These are phyloP conservation scores for Syngnathoides biaculeatus DNA, from an alignment of 2,113 vertebrate species.

Conservation along the genomic window DNA sequence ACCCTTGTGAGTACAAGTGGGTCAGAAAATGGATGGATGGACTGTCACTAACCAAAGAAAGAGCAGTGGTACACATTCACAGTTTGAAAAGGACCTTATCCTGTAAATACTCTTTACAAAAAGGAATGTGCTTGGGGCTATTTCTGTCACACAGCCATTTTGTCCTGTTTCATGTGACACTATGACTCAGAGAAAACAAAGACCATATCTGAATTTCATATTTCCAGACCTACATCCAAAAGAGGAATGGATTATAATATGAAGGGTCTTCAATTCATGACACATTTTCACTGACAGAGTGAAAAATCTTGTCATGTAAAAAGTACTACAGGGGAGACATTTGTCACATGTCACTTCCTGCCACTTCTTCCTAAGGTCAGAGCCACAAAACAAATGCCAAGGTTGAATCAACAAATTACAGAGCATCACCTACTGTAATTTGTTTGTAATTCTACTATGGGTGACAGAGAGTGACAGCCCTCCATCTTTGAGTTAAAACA, in stretches of 20 bases:
- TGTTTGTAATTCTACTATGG: background rate
- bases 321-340: background rate
- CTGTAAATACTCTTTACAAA: background rate
- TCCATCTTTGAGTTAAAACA: background rate
- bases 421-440: background rate
- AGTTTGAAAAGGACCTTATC: background rate
- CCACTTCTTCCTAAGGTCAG: background rate
- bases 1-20: no score
- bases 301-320: background rate
- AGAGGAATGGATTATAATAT: background rate
- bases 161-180: background rate
- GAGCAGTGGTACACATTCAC: background rate
- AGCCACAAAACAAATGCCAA: background rate
- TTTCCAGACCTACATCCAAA: background rate
- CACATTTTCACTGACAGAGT: background rate
- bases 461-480: background rate
- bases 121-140: background rate
- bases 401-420: background rate
- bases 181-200: background rate
- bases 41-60: background rate
- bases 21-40: no score
- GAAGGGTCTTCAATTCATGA: background rate
- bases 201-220: background rate
- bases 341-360: background rate
- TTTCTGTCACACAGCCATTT: background rate